Conservation (phyloP, 2,113 vertebrate genomes). For the Athene cunicularia region DNA sequence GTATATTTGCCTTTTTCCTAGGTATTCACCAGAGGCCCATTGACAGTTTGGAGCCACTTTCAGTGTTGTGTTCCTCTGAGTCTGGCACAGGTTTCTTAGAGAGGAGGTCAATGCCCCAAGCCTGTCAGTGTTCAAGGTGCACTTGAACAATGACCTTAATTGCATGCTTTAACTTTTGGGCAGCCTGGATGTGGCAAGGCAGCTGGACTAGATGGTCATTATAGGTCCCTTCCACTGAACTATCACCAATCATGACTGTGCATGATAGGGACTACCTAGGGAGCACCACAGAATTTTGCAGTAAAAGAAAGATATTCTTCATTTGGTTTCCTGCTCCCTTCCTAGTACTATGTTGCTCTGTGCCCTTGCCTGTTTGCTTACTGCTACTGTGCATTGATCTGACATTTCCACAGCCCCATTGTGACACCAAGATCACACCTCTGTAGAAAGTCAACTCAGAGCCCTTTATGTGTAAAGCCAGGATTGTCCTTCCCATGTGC, state of each 20-base stretch:
- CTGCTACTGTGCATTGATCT: not conserved
- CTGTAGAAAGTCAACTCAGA: not conserved
- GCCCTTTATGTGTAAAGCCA: not conserved
- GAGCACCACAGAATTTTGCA: not conserved
- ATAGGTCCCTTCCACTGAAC: not conserved
- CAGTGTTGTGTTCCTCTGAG: not conserved
- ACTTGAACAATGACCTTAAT: not conserved
- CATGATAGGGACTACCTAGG: rapidly evolving
- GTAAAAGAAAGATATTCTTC: not conserved
- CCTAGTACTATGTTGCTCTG: not conserved
- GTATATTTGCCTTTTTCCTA: not conserved
- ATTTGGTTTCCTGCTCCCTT: not conserved
- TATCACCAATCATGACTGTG: not conserved
- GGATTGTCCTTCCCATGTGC: not conserved
- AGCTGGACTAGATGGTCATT: not conserved
- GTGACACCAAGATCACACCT: not conserved
- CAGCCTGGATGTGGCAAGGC: not conserved
- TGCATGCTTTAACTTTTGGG: not conserved
- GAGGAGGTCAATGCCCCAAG: not conserved
- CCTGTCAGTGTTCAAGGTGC: not conserved
- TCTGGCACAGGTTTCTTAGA: not conserved
- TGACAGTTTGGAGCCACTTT: not conserved
- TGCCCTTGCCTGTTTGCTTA: not conserved
- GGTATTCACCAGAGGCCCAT: not conserved
- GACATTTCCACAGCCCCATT: not conserved